Conservation (phyloP, 2,113 vertebrate species). For the Pachycephala philippinensis region DNA sequence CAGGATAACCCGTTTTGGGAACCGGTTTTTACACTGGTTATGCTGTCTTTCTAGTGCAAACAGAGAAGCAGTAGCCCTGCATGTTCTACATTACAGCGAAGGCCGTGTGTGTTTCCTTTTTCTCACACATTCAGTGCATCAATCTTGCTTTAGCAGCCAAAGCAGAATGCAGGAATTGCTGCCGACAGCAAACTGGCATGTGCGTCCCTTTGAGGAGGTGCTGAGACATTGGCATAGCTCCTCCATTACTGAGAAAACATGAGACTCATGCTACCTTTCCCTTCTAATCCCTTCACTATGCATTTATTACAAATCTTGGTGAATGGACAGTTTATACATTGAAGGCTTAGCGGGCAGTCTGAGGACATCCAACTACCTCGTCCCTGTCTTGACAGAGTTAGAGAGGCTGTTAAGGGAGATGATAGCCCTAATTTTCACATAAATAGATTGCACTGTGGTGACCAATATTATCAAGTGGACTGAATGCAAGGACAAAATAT, state of each 20-base stretch:
- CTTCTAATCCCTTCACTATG: not conserved
- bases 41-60: not conserved
- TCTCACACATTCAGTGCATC: not conserved
- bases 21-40: not conserved
- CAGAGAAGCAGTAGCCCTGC: not conserved
- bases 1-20: not conserved
- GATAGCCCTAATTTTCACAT: not conserved
- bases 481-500: not conserved
- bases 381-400: not conserved
- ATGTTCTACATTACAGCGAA: not conserved
- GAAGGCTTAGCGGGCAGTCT: not conserved
- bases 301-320: not conserved
- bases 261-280: not conserved
- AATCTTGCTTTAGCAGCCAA: not conserved
- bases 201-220: not conserved
- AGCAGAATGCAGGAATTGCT: not conserved
- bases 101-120: not conserved
- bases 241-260: rapidly evolving
- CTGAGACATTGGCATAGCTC: not conserved
- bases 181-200: rapidly evolving
- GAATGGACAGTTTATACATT: not conserved
- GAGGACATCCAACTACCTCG: not conserved
- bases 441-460: not conserved
- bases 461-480: not conserved
- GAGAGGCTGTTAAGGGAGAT: not conserved